A percentile compares a stretch with the other conserved stretches of the same genome.
phyloP scores from a whole-genome alignment of 2,113 vertebrate species.

The Gnathonemus longibarbis region DNA sequence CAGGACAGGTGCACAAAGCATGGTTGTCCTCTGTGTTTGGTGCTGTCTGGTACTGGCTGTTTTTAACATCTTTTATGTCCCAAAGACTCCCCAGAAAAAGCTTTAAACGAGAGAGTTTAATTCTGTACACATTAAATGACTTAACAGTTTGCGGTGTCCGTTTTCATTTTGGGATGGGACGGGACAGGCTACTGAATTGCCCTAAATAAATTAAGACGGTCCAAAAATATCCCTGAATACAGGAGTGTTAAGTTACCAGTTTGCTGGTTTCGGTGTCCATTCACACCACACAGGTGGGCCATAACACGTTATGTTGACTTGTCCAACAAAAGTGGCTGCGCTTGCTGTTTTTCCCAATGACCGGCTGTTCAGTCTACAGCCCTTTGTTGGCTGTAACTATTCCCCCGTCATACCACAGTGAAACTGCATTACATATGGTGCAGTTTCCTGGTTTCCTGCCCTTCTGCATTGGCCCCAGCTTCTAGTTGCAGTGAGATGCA shows the following conservation, averaged over 20 bases:
- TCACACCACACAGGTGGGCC: background rate
- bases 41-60: background rate
- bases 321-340: background rate
- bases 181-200: background rate
- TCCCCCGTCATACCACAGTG: background rate
- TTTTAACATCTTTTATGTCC: background rate
- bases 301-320: background rate
- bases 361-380: background rate
- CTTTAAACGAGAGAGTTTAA: background rate
- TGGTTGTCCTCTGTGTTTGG: background rate
- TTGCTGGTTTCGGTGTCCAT: background rate
- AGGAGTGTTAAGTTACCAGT: background rate
- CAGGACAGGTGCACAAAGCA: background rate
- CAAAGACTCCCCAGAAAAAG: background rate
- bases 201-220: slow-evolving; percentile 9
- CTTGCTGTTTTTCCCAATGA: background rate
- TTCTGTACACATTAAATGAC: background rate
- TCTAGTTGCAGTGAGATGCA: background rate
- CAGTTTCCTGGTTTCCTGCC: background rate
- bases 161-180: slow-evolving; percentile 5
- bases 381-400: background rate
- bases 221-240: background rate
- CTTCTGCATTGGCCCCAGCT: background rate
- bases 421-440: background rate
- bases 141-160: background rate